Evolutionary conservation across 2,113 vertebrate species (phyloP).

Genomic region (Ameiurus melas): DNA sequence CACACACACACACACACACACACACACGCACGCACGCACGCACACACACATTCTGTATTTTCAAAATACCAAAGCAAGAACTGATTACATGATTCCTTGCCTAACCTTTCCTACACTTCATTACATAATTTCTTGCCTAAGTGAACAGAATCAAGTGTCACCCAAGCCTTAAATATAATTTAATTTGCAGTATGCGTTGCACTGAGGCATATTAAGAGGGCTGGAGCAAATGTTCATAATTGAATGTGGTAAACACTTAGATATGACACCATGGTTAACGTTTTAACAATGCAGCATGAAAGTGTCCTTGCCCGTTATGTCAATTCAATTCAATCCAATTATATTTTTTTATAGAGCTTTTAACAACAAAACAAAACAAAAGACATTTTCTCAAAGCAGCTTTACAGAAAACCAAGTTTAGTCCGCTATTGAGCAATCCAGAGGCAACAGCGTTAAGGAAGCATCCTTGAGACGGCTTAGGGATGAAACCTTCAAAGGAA

Average conservation of each 20-base stretch:
- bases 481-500: not conserved
- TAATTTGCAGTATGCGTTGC: conserved; percentile 2
- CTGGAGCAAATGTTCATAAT: not conserved
- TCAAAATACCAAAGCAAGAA: not conserved
- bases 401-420: not conserved
- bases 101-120: not conserved
- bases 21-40: not conserved
- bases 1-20: not conserved
- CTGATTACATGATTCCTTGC: not conserved
- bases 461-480: not conserved
- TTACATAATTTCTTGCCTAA: not conserved
- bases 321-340: not conserved
- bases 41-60: not conserved
- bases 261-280: not conserved
- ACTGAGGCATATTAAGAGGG: not conserved
- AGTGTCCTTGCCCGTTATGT: not conserved
- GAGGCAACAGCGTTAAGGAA: not conserved
- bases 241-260: not conserved
- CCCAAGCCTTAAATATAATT: conserved; percentile 6
- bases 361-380: too few species aligned
- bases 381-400: not conserved
- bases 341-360: not conserved
- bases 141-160: not conserved
- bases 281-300: not conserved
- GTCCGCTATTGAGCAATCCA: not conserved